These are phyloP conservation scores for Eidolon dupreanum DNA, from an alignment of 2,797 vertebrate genomes.

Conservation along the genomic window DNA sequence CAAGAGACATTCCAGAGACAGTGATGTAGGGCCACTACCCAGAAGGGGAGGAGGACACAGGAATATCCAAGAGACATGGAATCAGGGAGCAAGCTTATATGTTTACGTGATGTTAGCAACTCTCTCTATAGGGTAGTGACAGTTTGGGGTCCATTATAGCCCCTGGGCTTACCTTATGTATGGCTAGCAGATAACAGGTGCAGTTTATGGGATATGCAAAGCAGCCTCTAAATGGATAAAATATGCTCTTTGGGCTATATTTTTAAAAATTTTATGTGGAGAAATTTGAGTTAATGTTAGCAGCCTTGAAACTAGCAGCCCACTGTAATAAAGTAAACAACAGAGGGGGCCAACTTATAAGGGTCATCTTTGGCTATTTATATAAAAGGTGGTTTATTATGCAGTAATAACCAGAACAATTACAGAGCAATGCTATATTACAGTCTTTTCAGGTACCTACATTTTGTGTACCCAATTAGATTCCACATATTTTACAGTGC, in stretches of 20 bases:
- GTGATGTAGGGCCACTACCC: too few species aligned
- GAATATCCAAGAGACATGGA: background rate
- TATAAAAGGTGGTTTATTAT: constrained; percentile 2
- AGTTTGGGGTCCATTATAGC: background rate
- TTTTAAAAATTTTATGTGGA: background rate
- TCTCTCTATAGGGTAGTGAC: background rate
- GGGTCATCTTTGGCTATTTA: background rate
- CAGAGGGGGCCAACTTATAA: background rate
- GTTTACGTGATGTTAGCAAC: background rate
- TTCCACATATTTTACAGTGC: background rate
- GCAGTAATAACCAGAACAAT: background rate
- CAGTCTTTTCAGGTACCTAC: background rate
- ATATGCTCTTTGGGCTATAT: background rate
- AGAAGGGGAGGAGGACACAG: background rate
- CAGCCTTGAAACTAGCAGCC: background rate
- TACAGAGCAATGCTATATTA: background rate
- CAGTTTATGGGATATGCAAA: background rate
- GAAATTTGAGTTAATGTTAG: background rate
- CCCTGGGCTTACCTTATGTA: background rate
- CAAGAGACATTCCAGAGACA: background rate
- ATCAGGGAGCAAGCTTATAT: background rate
- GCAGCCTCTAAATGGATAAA: background rate
- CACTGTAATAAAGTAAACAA: background rate
- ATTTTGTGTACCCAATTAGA: constrained; percentile 2
- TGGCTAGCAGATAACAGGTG: background rate